These are phyloP conservation scores for Nanorana parkeri DNA, from an alignment of 2,113 vertebrate genomes.

Conservation along the genomic window DNA sequence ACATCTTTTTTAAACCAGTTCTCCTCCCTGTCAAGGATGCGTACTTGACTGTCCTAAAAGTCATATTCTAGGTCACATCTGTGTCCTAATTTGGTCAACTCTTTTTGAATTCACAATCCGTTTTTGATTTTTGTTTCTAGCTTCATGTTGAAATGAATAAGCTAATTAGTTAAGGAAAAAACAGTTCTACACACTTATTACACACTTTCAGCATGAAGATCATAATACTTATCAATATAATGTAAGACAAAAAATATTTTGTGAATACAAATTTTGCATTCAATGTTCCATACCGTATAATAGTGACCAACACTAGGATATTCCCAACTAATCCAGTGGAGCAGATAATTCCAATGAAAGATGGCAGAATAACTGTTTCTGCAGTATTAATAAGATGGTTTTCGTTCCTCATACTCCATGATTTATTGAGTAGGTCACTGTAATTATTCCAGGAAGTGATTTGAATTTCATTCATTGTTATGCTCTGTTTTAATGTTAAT, in stretches of 20 bases:
- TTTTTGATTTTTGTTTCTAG: too few species aligned
- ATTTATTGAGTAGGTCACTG: conserved; percentile 57
- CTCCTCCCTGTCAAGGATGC: too few species aligned
- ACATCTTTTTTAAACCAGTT: too few species aligned
- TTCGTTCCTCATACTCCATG: conserved; percentile 56
- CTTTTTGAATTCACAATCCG: too few species aligned
- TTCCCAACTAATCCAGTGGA: conserved; percentile 68
- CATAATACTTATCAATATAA: background rate
- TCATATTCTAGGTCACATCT: too few species aligned
- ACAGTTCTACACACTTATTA: too few species aligned
- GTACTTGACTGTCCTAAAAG: too few species aligned
- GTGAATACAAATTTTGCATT: background rate
- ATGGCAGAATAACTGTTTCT: conserved; percentile 68
- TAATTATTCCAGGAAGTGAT: conserved; percentile 60
- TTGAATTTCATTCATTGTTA: conserved; percentile 62
- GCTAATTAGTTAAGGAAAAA: too few species aligned
- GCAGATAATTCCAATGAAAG: conserved; percentile 67
- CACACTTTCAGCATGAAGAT: too few species aligned
- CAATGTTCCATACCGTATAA: conserved; percentile 62
- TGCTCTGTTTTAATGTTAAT: background rate
- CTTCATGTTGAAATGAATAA: too few species aligned
- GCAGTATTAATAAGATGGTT: conserved; percentile 59
- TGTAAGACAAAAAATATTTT: background rate
- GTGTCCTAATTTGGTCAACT: too few species aligned
- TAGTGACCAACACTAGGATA: conserved; percentile 65